phyloP scores from a whole-genome alignment of 2,888 invertebrate species.

The Quadroppia sp. region DNA sequence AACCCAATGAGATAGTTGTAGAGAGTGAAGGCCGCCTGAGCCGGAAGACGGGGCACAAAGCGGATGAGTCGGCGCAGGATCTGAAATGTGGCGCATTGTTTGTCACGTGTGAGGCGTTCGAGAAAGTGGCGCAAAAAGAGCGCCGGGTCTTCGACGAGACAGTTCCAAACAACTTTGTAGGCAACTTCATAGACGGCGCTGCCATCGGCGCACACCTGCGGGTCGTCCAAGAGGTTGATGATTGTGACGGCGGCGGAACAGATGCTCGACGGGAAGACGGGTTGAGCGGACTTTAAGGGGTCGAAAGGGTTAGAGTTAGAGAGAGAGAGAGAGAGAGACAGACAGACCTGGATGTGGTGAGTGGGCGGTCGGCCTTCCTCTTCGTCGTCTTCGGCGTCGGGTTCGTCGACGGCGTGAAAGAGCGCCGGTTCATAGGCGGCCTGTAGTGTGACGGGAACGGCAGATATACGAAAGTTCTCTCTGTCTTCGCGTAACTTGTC shows the following conservation, averaged over 20 bases:
- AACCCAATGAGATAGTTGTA: conserved; percentile 98
- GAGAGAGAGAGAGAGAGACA: not conserved
- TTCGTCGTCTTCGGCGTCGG: conserved; percentile 64
- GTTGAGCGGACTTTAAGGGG: conserved; percentile 66
- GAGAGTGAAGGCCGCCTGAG: conserved; percentile 92
- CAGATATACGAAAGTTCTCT: conserved; percentile 90
- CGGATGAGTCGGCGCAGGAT: conserved; percentile 81
- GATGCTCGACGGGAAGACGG: conserved; percentile 91
- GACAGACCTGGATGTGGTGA: conserved; percentile 46
- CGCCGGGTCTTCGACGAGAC: conserved; percentile 95
- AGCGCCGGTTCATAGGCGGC: conserved; percentile 94
- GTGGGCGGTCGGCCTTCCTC: conserved; percentile 44
- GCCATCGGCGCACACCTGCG: conserved; percentile 88
- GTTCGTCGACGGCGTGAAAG: conserved; percentile 76
- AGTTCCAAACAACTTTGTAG: conserved; percentile 95
- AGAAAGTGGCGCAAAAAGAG: conserved; percentile 91
- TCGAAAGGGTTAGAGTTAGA: too few species aligned
- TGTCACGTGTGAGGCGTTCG: conserved; percentile 87
- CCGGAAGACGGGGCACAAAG: conserved; percentile 56
- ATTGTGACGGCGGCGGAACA: conserved; percentile 95
- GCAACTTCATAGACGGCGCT: conserved; percentile 95
- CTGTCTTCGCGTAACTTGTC: conserved; percentile 91
- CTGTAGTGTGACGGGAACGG: conserved; percentile 88
- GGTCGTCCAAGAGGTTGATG: conserved; percentile 88
- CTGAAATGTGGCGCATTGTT: conserved; percentile 92